Base-by-base conservation (phyloP, 2,797 vertebrate genomes). In the Phaenicophaeus curvirostris region DNA sequence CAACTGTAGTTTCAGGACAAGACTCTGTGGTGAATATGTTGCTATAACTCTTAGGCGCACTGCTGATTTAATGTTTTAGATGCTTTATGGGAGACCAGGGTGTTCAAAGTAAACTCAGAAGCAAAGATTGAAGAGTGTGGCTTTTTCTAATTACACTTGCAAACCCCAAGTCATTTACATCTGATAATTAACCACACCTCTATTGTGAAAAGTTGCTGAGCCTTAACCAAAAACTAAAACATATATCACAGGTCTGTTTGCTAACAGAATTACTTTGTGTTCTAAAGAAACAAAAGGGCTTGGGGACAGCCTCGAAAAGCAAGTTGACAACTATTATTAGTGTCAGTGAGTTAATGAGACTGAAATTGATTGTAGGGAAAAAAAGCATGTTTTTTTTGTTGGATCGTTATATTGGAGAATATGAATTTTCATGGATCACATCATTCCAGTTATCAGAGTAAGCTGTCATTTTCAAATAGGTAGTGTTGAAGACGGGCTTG, bases 241-340 rank as follows among this genome's bases (percentile, higher is more conserved):
- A 1, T 46, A 0, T 53, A 1, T 72, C 16, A 7, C 30, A 23
- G 7, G n/a, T 67, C 28, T 8, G 1, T 35, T 30, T 24, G 15
- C 13, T 68, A 57, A n/a, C 19, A 65, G 39, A 53, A 41, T n/a
- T 16, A 2, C 28, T 61, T 33, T 46, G 37, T 61, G 31, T 65
- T 50, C 42, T 65, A 16, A 86, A 46, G 59, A 54, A 55, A 9
- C 50, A 39, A 37, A 16, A 53, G 23, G 19, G 55, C 44, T 50
- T 28, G 39, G 57, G 19, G 37, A 21, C 39, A 73, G 6, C 66
- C 66, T 61, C 31, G 25, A 24, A n/a, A 53, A 72, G 23, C 71
- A 53, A 7, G 9, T 10, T 74, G 65, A 35, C 1, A 4, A 10
- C 72, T 80, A 0, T 23, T 9, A 3, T 13, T 61, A 39, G 33